phyloP scores from a whole-genome alignment of 2,113 vertebrate genomes.

The Lagopus leucura region DNA sequence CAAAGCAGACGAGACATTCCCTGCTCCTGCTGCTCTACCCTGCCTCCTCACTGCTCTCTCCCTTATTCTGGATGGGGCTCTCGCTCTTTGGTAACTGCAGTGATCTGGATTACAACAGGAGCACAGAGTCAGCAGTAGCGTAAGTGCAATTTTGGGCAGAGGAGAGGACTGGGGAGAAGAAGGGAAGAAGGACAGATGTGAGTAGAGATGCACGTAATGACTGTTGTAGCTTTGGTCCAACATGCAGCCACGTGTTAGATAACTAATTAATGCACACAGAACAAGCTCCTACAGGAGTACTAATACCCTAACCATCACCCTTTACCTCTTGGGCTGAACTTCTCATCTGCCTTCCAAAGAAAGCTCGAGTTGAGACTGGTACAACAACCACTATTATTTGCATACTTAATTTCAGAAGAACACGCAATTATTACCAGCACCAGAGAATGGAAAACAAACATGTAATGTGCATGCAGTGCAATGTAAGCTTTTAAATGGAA shows the following conservation, averaged over 20 bases:
- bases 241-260: not conserved
- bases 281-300: not conserved
- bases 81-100: fast-evolving
- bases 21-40: fast-evolving
- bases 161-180: not conserved
- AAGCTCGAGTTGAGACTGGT: not conserved
- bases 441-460: not conserved
- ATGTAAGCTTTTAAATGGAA: not conserved
- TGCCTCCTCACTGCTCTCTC: fast-evolving
- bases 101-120: fast-evolving
- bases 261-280: not conserved
- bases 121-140: not conserved
- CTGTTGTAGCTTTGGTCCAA: not conserved
- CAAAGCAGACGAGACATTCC: not conserved
- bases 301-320: not conserved
- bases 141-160: not conserved
- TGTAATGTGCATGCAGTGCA: not conserved
- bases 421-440: not conserved
- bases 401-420: not conserved
- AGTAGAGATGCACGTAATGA: not conserved
- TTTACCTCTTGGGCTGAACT: not conserved
- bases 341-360: not conserved
- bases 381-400: not conserved
- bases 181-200: not conserved
- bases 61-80: not conserved